Evolutionary conservation across 1,140 invertebrate genomes (phyloP).

Genomic region (Drosophila nigrodunni): DNA sequence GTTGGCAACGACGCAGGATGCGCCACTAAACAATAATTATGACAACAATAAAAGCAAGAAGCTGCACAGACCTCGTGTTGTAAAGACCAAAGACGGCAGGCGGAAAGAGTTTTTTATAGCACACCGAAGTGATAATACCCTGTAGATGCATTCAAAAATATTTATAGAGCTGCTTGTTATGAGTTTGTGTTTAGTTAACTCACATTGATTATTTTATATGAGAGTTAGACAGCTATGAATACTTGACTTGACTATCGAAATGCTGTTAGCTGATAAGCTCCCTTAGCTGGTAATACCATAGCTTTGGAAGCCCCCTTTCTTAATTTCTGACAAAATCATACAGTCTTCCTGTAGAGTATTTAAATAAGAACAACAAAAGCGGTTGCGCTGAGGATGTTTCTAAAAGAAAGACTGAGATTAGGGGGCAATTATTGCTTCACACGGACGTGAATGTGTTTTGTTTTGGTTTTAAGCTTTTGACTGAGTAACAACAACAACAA

Average conservation of each 20-base stretch:
- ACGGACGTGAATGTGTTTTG: slow-evolving; percentile 51
- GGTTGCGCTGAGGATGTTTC: background rate
- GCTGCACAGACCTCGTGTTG: slow-evolving; percentile 25
- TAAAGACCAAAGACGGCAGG: background rate
- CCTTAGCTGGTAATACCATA: no score
- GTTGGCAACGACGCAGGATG: slow-evolving; percentile 57
- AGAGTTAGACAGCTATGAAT: no score
- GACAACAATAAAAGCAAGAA: slow-evolving; percentile 71
- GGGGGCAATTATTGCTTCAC: slow-evolving; percentile 81
- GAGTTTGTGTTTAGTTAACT: no score
- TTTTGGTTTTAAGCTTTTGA: slow-evolving; percentile 58
- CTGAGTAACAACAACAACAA: slow-evolving; percentile 31
- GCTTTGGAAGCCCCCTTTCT: no score
- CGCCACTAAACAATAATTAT: slow-evolving; percentile 83
- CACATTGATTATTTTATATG: no score
- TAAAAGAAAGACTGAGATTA: slow-evolving; percentile 50
- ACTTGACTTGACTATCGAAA: no score
- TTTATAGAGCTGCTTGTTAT: no score
- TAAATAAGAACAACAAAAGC: slow-evolving; percentile 22
- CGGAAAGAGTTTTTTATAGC: background rate
- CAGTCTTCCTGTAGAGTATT: no score
- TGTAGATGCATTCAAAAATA: background rate
- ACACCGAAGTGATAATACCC: background rate
- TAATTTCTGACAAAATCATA: no score
- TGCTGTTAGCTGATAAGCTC: no score